These are phyloP conservation scores for Sylvicapra grimmia DNA, from an alignment of 2,113 vertebrate genomes.

Conservation along the genomic window DNA sequence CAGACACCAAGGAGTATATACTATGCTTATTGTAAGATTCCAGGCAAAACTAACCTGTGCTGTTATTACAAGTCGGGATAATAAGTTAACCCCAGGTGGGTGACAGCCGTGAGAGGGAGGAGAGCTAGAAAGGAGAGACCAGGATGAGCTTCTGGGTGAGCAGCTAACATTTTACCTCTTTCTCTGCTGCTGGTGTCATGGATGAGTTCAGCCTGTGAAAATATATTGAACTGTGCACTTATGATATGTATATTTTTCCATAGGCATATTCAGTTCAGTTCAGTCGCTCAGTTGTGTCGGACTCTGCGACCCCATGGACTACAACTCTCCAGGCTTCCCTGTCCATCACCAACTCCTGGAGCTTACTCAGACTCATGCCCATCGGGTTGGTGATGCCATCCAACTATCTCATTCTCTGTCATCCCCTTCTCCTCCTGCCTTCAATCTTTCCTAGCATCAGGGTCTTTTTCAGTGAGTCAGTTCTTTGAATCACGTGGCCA, in stretches of 20 bases:
- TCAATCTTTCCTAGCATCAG: neutral
- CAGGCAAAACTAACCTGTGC: neutral
- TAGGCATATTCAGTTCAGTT: neutral
- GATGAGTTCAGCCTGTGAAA: neutral
- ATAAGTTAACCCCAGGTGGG: neutral
- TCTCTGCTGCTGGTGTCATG: neutral
- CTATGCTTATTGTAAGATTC: neutral
- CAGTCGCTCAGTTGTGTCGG: accelerated
- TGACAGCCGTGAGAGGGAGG: accelerated
- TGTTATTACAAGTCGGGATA: neutral
- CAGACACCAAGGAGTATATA: neutral
- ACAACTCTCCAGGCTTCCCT: neutral
- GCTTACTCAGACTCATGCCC: neutral
- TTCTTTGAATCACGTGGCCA: neutral
- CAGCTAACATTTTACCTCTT: neutral
- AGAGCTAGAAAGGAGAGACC: neutral
- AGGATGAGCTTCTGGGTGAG: neutral
- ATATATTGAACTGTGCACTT: neutral
- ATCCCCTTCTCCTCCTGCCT: neutral
- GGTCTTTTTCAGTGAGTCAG: neutral
- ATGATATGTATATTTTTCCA: neutral
- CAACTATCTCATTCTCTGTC: neutral
- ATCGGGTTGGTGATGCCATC: neutral
- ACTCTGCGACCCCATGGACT: neutral
- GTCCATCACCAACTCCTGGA: neutral